A percentile compares a stretch with the other conserved stretches of the same genome.
Conservation (phyloP, 2,797 vertebrate species). For the Arremon aurantiirostris region DNA sequence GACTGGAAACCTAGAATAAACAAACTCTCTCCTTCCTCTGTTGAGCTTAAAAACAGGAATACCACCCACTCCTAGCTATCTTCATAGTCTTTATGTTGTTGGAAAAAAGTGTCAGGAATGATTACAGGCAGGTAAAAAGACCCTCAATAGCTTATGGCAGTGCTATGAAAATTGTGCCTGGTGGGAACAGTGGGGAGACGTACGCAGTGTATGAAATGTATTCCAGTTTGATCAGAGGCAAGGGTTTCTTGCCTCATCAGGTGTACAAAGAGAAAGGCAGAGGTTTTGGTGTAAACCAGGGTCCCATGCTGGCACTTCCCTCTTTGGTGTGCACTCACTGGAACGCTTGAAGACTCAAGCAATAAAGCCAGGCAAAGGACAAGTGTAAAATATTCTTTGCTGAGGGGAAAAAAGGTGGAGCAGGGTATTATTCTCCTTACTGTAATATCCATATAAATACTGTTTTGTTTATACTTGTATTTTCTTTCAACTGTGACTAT, state of each 20-base stretch:
- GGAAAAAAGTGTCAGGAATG: constrained; percentile 44
- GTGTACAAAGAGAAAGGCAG: neutral
- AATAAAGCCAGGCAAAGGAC: neutral
- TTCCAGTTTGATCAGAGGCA: constrained; percentile 40
- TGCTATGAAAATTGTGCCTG: constrained; percentile 40
- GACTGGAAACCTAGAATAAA: constrained; percentile 41
- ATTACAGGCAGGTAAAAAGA: constrained; percentile 46
- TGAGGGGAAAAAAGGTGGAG: neutral
- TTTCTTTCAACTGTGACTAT: neutral
- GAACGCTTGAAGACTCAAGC: neutral
- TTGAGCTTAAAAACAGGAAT: constrained; percentile 32
- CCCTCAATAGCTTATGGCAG: constrained; percentile 52
- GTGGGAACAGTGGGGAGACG: neutral
- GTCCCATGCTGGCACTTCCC: neutral
- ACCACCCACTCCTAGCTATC: constrained; percentile 37
- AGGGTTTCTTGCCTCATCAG: constrained; percentile 12
- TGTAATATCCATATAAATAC: neutral
- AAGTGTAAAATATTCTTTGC: neutral
- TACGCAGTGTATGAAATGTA: neutral
- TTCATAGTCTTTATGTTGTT: constrained; percentile 27
- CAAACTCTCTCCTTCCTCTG: constrained; percentile 9
- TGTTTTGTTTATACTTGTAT: neutral
- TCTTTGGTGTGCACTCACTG: neutral
- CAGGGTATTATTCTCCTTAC: neutral
- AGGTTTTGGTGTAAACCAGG: neutral